Base-by-base conservation (phyloP, 2,797 vertebrate genomes). In the Antennarius maculatus region DNA sequence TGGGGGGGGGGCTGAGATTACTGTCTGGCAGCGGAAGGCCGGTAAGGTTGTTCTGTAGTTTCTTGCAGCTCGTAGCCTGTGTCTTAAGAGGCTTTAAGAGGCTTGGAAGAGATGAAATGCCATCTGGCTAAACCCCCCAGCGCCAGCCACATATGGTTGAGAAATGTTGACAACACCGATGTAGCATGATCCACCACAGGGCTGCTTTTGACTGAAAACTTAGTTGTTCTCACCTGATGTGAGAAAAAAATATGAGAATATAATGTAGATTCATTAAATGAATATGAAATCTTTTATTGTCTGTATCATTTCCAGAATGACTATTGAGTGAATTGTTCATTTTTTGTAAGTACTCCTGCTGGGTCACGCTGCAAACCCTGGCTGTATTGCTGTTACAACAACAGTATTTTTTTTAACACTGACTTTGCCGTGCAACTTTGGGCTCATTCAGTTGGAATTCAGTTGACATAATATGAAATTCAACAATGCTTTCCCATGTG, bases 71-170 rank as follows among this genome's bases (percentile, higher is more conserved):
- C 68, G 5, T 29, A 72, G 67, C 47, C 75, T 79, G 74, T 56
- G 84, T 79, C 74, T 88, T 90, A 90, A 92, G 89, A 90, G 70
- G 86, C 80, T 89, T 88, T 89, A 69, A 80, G 61, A 58, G 77
- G 88, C 82, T 90, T 88, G 81, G 51, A 69, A 13, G 74, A 82
- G 89, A 82, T 88, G 84, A 90, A 69, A 82, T 72, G 71, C 91
- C 91, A 92, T 90, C 89, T 92, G 89, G 88, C 79, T 80, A 72
- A 74, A 74, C 61, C 76, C 66, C 23, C 8, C 71, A 34, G 63
- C 66, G 70, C 23, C 59, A 80, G 48, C 29, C 71, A 54, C 65
- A 80, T 76, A 73, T 65, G 69, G 31, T 47, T 17, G 54, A 15
- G 53, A 74, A 42, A 63, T 57, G 62, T 79, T 68, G 54, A 77